Percentiles rank a stretch among this genome's conserved stretches.
Evolutionary conservation across 2,888 invertebrate species (phyloP).

Genomic region (Emmelina monodactyla): DNA sequence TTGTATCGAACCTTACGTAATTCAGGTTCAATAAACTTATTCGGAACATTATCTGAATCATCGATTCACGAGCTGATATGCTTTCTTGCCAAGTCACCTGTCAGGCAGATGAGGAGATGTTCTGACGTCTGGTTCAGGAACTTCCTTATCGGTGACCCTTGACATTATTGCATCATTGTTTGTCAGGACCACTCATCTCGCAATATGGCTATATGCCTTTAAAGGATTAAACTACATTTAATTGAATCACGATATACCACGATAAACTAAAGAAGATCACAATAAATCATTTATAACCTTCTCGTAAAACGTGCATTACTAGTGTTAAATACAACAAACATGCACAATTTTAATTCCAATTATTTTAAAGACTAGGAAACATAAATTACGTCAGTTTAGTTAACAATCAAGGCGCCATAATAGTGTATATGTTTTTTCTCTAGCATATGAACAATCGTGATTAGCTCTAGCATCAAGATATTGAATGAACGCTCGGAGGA

Average conservation of each 20-base stretch:
- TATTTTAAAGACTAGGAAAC: conserved; percentile 33
- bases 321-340: too few relatives aligned
- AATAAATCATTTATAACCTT: too few relatives aligned
- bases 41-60: conserved; percentile 13
- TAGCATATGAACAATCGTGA: conserved; percentile 43
- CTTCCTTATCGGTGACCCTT: neutral
- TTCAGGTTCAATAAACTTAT: conserved; percentile 1
- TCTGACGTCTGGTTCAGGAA: neutral
- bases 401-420: conserved; percentile 37
- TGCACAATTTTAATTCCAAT: too few relatives aligned
- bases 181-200: too few relatives aligned
- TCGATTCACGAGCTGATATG: conserved; percentile 20
- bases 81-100: conserved; percentile 21
- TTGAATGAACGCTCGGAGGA: conserved; percentile 51
- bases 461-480: conserved; percentile 45
- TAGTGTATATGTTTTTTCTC: conserved; percentile 32
- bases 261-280: conserved; percentile 26
- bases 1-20: too few relatives aligned
- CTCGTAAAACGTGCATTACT: too few relatives aligned
- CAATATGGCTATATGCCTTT: too few relatives aligned
- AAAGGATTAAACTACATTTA: neutral
- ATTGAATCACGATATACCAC: conserved; percentile 2
- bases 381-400: conserved; percentile 36
- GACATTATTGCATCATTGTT: neutral
- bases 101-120: conserved; percentile 22